Evolutionary conservation across 2,797 vertebrate genomes (phyloP).

Genomic region (Xenops minutus): DNA sequence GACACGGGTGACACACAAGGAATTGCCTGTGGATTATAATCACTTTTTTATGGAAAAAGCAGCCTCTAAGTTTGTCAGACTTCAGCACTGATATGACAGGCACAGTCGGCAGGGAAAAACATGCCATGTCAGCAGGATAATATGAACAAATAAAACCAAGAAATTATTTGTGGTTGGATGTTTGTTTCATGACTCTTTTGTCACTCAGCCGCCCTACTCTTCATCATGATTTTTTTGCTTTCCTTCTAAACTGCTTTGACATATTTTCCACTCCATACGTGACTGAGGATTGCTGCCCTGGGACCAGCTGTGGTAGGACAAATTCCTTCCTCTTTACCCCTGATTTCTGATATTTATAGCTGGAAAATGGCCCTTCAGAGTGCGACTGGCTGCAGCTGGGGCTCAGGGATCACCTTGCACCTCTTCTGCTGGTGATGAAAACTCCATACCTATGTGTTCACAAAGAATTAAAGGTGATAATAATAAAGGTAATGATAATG

Average conservation of each 20-base stretch:
- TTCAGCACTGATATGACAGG: neutral
- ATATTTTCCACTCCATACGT: constrained; percentile 18
- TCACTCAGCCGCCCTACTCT: neutral
- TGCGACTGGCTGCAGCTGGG: rapidly evolving
- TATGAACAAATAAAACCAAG: constrained; percentile 20
- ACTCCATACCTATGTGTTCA: neutral
- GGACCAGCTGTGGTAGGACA: neutral
- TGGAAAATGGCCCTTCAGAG: neutral
- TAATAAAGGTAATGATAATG: neutral
- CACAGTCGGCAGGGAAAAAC: neutral
- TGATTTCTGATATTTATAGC: neutral
- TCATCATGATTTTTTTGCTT: neutral
- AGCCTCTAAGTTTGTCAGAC: neutral
- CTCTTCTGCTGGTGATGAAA: neutral
- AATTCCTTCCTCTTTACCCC: constrained; percentile 1
- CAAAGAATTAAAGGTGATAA: neutral
- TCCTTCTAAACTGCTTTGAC: neutral
- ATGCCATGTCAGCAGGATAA: constrained; percentile 11
- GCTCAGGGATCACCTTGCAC: neutral
- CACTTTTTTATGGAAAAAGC: neutral
- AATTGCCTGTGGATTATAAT: neutral
- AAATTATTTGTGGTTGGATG: constrained; percentile 58
- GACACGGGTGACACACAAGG: rapidly evolving
- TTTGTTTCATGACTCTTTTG: constrained; percentile 58
- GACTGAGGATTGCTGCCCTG: constrained; percentile 2